A percentile compares a stretch with the other conserved stretches of the same genome.
Evolutionary conservation across 2,797 vertebrate genomes (phyloP).

Genomic region (Sebastes iracundus): DNA sequence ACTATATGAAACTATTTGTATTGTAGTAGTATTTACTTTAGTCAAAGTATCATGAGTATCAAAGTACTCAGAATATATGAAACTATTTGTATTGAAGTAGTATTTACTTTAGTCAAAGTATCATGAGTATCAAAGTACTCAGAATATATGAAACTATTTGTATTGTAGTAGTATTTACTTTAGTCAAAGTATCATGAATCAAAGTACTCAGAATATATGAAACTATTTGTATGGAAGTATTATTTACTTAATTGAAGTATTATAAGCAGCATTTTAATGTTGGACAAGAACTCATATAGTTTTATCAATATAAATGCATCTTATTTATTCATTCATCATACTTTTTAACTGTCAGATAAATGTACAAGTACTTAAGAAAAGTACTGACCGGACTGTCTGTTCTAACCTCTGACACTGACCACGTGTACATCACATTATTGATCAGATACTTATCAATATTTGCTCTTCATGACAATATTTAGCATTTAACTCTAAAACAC

Average conservation of each 20-base stretch:
- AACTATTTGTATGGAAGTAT: not conserved
- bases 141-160: not conserved
- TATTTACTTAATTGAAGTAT: not conserved
- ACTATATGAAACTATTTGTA: too few species aligned
- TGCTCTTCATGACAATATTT: not conserved
- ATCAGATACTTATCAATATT: not conserved
- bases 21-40: fast-evolving
- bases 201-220: not conserved
- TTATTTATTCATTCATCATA: too few species aligned
- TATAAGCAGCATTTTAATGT: not conserved
- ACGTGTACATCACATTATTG: not conserved
- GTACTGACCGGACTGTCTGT: not conserved
- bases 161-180: fast-evolving
- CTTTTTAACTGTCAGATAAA: too few species aligned
- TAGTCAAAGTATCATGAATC: too few species aligned
- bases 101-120: not conserved
- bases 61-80: not conserved
- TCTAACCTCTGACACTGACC: not conserved
- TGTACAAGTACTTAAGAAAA: not conserved
- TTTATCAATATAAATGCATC: too few species aligned
- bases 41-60: not conserved
- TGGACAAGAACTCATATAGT: too few species aligned
- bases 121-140: not conserved
- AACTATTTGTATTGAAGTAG: fast-evolving
- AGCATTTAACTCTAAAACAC: not conserved